phyloP scores from a whole-genome alignment of 2,888 invertebrate genomes.

The Agrilus cyanescens region DNA sequence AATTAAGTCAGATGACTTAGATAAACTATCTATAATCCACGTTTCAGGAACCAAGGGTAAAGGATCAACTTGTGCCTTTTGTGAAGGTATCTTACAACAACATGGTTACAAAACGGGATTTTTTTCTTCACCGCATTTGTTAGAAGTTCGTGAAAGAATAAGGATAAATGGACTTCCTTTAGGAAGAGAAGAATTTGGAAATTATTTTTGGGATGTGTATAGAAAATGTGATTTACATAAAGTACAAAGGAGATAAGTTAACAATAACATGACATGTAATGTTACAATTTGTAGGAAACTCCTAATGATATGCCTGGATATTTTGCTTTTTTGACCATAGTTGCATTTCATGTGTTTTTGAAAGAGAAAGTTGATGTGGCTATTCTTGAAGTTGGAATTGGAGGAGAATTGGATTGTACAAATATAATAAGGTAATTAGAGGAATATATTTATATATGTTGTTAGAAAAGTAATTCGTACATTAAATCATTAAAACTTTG shows the following conservation, averaged over 20 bases:
- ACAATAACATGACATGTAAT: too few relatives aligned
- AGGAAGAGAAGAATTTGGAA: conserved; percentile 56
- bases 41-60: conserved; percentile 97
- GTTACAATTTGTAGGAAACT: conserved; percentile 35
- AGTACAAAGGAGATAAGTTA: conserved; percentile 22
- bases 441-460: too few relatives aligned
- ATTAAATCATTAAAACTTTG: too few relatives aligned
- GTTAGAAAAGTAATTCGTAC: too few relatives aligned
- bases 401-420: conserved; percentile 88
- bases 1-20: conserved; percentile 50
- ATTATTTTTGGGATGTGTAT: conserved; percentile 75
- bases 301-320: conserved; percentile 78
- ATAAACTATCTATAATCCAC: conserved; percentile 77
- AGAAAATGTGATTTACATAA: conserved; percentile 42
- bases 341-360: conserved; percentile 83
- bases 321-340: conserved; percentile 85
- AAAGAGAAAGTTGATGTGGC: conserved; percentile 82
- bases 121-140: conserved; percentile 91
- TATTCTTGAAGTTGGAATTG: conserved; percentile 94
- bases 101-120: conserved; percentile 86
- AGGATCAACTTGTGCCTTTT: conserved; percentile 88
- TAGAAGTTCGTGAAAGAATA: conserved; percentile 85
- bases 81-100: conserved; percentile 75
- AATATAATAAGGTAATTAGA: conserved; percentile 65
- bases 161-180: conserved; percentile 76